Base-by-base conservation (phyloP, 2,113 vertebrate genomes). In the Polypterus bichir region DNA sequence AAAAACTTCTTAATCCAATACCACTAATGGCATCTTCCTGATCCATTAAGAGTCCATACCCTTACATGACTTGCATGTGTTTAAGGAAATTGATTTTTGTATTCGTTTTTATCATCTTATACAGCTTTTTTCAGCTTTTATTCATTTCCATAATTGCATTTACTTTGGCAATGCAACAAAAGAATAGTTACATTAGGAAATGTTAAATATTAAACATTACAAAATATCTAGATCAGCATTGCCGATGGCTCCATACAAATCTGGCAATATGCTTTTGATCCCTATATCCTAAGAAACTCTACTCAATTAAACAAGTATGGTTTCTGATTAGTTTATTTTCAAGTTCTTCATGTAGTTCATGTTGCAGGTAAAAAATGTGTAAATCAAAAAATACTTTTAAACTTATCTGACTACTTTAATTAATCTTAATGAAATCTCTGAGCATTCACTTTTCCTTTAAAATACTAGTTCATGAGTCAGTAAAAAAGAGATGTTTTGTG, bases 11-110 rank as follows among this genome's bases (percentile, higher is more conserved):
- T 27, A 73, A 70, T 79, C 70, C 74, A 76, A 78, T 81, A 81
- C 76, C 78, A 76, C 76, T 81, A 83, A 83, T 79, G 75, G 76
- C 70, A 73, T 78, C 79, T 79, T 79, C 76, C 77, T 72, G 72
- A 65, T 69, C 74, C 74, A 78, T 83, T 80, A 81, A 78, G 79
- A 62, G 68, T 71, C 66, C 53, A 66, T 10, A 52, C 51, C 10
- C 10, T 52, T 52, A 52, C 51, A 52, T 52, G 51, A 52, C 51
- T 52, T 52, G 51, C 69, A 76, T 73, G 71, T 76, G 73, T 77
- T 70, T 64, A 11, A 55, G 68, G 62, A 66, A 69, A 78, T 74
- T 72, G 72, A 77, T 76, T 75, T 73, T 69, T 66, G 68, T 69
- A 66, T 77, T 72, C 48, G 73, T 71, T 73, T 70, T 81, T 78